phyloP scores from a whole-genome alignment of 2,113 vertebrate species.

The Dicentrarchus labrax region DNA sequence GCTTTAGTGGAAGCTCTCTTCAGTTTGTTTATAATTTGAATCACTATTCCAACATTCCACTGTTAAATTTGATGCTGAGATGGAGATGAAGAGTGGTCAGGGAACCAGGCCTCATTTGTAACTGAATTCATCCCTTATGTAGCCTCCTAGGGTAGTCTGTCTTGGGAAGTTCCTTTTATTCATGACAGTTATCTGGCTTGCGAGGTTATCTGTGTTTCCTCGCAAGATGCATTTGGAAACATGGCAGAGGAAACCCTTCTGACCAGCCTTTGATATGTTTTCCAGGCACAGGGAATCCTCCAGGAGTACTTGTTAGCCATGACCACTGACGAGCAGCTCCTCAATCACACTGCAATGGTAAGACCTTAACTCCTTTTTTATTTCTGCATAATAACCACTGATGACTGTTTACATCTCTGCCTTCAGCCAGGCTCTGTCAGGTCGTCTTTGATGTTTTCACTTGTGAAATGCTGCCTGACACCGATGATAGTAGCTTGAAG shows the following conservation, averaged over 20 bases:
- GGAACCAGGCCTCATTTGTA: conserved; percentile 50
- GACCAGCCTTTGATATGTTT: conserved; percentile 36
- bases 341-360: conserved; percentile 93
- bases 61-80: conserved; percentile 24
- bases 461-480: background rate
- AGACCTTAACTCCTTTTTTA: conserved; percentile 6
- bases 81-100: conserved; percentile 28
- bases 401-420: background rate
- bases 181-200: conserved; percentile 2
- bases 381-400: background rate
- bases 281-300: conserved; percentile 91
- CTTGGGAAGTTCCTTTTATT: conserved; percentile 6
- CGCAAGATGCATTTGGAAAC: background rate
- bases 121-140: conserved; percentile 29
- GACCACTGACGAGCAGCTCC: conserved; percentile 94
- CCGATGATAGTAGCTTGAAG: conserved; percentile 1
- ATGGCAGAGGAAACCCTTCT: background rate
- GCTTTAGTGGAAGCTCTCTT: conserved; percentile 32
- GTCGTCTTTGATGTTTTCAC: background rate
- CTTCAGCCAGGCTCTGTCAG: background rate
- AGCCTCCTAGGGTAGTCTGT: conserved; percentile 11
- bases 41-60: conserved; percentile 49
- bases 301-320: conserved; percentile 96
- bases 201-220: background rate
- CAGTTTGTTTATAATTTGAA: conserved; percentile 48